Base-by-base conservation (phyloP, 2,888 invertebrate genomes). In the Parnassius apollo region DNA sequence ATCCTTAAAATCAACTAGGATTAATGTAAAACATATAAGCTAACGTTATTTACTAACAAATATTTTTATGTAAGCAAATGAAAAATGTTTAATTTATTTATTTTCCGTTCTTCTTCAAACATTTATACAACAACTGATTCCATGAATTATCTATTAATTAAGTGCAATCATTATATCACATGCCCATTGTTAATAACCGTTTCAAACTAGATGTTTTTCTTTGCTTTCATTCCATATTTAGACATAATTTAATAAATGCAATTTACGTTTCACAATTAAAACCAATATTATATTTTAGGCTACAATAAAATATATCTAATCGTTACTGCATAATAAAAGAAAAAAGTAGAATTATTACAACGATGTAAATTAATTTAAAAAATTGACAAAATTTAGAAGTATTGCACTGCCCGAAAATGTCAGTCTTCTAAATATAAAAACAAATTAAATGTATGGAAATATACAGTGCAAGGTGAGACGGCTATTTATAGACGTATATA, bases 401-500 rank as follows among this genome's bases (percentile, higher is more conserved):
- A 90, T 91, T 91, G 91, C 91, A 91, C 91, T 82, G 81, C 91
- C 91, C 91, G 77, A 78, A 74, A 71, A 72, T 68, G 76, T 88
- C 88, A 88, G 89, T 88, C 89, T 86, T 85, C 76, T 75, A 77
- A 80, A 66, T 66, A 65, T 45, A 51, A 65, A 68, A 64, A 55
- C 58, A 62, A 66, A 65, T 66, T 62, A 69, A 67, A 68, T 55
- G 57, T 44, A 68, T 66, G 54, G 51, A 48, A 68, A 69, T 68
- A 60, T 70, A 70, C 71, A 75, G 68, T 69, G 72, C 65, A 59
- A 63, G 13, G 59, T 67, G 64, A 60, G 61, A 68, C 65, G 51
- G 52, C 52, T 59, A 60, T 42, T 22, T 52, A 42, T 48, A 46
- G 52, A 61, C 45, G 50, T 46, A 61, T 25, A 64, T 57, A 48